These are phyloP conservation scores for Serranus cabrilla DNA, from an alignment of 2,797 vertebrate genomes.

Conservation along the genomic window DNA sequence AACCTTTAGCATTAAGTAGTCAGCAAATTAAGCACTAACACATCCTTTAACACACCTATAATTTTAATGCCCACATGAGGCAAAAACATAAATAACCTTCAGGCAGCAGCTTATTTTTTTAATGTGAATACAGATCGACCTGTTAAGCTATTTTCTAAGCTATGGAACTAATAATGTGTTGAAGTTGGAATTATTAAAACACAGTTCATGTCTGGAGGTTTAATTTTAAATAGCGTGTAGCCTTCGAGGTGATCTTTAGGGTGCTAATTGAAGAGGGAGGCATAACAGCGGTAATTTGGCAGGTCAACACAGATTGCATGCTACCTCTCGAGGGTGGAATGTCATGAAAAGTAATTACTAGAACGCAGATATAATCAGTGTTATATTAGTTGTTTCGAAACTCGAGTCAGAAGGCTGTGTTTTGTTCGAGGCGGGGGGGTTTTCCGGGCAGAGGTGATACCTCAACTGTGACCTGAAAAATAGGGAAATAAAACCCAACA, in stretches of 20 bases:
- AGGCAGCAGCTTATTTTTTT: conserved; percentile 8
- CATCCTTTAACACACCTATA: conserved; percentile 18
- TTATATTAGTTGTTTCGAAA: conserved; percentile 55
- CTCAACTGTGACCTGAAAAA: conserved; percentile 8
- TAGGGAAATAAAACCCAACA: not conserved
- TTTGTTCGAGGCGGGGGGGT: not conserved
- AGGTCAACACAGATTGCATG: conserved; percentile 60
- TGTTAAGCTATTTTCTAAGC: not conserved
- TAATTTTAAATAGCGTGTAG: conserved; percentile 35
- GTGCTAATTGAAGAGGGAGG: conserved; percentile 57
- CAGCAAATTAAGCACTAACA: conserved; percentile 33
- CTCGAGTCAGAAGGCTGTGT: not conserved
- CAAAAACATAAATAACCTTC: conserved; percentile 22
- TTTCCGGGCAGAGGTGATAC: not conserved
- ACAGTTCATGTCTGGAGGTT: conserved; percentile 3
- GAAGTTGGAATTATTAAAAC: conserved; percentile 29
- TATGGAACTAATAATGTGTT: not conserved
- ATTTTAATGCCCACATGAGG: conserved; percentile 4
- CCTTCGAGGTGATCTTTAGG: conserved; percentile 48
- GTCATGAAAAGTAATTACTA: conserved; percentile 69
- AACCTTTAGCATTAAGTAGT: conserved; percentile 45
- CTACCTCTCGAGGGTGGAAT: conserved; percentile 53
- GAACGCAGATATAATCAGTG: conserved; percentile 62
- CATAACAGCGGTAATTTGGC: conserved; percentile 62
- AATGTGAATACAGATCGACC: not conserved